These are phyloP conservation scores for Reticulitermes speratus DNA, from an alignment of 1,140 invertebrate species.

Conservation along the genomic window DNA sequence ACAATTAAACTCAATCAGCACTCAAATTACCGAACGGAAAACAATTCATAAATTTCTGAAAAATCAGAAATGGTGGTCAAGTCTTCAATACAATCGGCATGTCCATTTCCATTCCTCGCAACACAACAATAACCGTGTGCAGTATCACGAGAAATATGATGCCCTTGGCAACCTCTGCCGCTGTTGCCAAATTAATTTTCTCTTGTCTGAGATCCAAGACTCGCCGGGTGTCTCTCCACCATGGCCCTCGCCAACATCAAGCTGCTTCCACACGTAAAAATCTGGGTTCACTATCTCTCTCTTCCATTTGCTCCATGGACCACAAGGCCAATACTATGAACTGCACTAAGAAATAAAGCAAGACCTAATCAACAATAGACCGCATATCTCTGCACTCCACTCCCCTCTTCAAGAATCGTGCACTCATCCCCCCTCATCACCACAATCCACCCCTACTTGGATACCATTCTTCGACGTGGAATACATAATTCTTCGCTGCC, in stretches of 20 bases:
- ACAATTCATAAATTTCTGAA: no score
- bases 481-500: no score
- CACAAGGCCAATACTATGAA: not conserved
- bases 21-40: no score
- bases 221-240: not conserved
- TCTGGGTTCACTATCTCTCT: not conserved
- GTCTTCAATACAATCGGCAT: not conserved
- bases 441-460: no score
- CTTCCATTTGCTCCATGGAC: not conserved
- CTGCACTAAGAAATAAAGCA: not conserved
- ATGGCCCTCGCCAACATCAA: not conserved
- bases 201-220: not conserved
- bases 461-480: no score
- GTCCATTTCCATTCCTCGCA: not conserved
- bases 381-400: not conserved
- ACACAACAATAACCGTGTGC: not conserved
- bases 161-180: not conserved
- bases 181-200: not conserved
- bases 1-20: no score
- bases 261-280: not conserved
- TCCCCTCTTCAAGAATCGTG: not conserved
- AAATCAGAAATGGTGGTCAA: not conserved
- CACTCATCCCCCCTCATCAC: no score
- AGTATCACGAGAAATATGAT: not conserved
- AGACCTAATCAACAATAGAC: conserved; percentile 11